Percentiles rank a stretch among this genome's conserved stretches.
Evolutionary conservation across 2,888 invertebrate genomes (phyloP).

Genomic region (Melipona beecheii): DNA sequence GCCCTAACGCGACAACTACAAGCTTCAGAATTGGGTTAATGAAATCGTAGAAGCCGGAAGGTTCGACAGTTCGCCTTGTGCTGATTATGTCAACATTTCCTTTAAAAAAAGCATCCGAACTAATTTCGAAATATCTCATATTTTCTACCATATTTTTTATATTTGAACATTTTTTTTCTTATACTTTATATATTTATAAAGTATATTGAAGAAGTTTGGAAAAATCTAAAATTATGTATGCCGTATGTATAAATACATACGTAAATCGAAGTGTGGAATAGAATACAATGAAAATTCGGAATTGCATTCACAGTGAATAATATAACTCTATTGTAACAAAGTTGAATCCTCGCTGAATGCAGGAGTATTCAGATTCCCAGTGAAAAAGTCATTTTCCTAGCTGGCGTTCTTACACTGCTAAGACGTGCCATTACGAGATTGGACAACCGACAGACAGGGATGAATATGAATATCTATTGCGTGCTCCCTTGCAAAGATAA

Average conservation of each 20-base stretch:
- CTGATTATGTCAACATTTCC: neutral
- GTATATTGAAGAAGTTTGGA: too few species aligned
- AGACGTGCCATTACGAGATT: constrained; percentile 51
- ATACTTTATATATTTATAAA: neutral
- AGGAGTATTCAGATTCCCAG: constrained; percentile 8
- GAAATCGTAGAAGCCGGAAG: constrained; percentile 63
- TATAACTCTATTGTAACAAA: constrained; percentile 8
- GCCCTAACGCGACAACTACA: constrained; percentile 42
- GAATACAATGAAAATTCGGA: neutral
- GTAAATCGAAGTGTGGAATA: neutral
- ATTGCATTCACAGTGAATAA: constrained; percentile 4
- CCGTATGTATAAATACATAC: neutral
- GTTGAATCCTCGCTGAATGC: neutral
- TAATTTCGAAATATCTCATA: neutral
- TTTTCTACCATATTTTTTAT: neutral
- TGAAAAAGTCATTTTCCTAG: constrained; percentile 37
- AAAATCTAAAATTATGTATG: too few species aligned
- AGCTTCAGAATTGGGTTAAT: constrained; percentile 63
- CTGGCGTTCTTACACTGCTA: constrained; percentile 22
- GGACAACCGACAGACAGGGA: constrained; percentile 41
- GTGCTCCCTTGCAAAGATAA: constrained; percentile 36
- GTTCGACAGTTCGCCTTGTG: neutral
- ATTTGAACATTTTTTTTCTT: too few species aligned
- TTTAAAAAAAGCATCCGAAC: neutral
- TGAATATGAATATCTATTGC: constrained; percentile 56